Percentiles rank a stretch among this genome's conserved stretches.
These are phyloP conservation scores for Metridium senile DNA, from an alignment of 92 coral and sea anemone species.

Conservation along the genomic window DNA sequence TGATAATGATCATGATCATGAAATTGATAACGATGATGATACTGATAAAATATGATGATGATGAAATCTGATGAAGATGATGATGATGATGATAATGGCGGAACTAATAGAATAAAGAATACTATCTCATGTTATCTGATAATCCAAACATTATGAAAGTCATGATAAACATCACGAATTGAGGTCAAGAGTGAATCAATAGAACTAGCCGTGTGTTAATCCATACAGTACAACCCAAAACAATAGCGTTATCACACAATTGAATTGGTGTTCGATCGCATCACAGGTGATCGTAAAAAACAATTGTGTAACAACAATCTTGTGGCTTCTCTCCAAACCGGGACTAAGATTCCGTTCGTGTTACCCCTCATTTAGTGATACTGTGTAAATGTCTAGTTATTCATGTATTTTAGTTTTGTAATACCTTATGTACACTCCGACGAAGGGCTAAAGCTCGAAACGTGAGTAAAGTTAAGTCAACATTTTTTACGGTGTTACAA, in stretches of 20 bases:
- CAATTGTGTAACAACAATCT: too few species aligned
- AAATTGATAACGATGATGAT: background rate
- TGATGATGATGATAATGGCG: constrained; percentile 5
- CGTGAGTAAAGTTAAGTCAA: too few species aligned
- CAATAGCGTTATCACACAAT: background rate
- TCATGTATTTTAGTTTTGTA: too few species aligned
- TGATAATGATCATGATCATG: background rate
- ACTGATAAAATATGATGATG: background rate
- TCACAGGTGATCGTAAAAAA: too few species aligned
- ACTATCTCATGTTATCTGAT: too few species aligned
- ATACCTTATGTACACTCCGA: too few species aligned
- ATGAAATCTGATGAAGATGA: background rate
- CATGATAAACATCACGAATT: background rate
- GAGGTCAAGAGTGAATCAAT: background rate
- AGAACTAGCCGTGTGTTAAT: background rate
- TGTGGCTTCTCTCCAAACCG: too few species aligned
- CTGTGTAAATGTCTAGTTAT: too few species aligned
- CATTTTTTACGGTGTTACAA: too few species aligned
- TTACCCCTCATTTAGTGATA: too few species aligned
- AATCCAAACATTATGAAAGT: background rate
- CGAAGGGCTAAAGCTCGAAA: too few species aligned
- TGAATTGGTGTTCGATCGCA: background rate
- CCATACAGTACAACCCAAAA: background rate
- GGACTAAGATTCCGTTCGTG: too few species aligned
- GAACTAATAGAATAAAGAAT: background rate